Base-by-base conservation (phyloP, 1,140 invertebrate species). In the Harlomillsia oculata region DNA sequence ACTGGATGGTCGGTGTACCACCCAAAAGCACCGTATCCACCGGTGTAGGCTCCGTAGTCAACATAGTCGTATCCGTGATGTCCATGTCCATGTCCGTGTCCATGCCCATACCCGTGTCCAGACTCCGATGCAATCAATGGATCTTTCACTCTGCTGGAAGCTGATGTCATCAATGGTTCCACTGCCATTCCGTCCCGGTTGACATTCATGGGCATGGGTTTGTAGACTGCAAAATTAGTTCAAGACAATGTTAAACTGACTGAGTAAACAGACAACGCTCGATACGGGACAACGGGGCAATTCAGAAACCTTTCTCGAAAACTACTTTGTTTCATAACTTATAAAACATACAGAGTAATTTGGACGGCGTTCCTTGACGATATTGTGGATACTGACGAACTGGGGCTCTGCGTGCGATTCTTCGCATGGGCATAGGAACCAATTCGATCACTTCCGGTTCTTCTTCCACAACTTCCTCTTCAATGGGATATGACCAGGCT, bases 11-110 rank as follows among this genome's bases (percentile, higher is more conserved):
- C 59, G 4, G 67, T 56, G 56, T 67, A 67, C 67, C 67, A 68
- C 8, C 69, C 68, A 45, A 68, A 69, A 30, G 66, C 66, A 4
- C 69, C 69, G 37, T 67, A 63, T 20, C 66, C 66, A 6, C 68
- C 69, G 16, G 68, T 69, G 65, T 69, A 68, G 18, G 68, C 69
- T 49, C 69, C 69, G 53, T 69, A 69, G 52, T 69, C 69, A 14
- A 68, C 69, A 39, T 68, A 63, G 39, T 69, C 66, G 21, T 60
- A 62, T 30, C 39, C 48, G 18, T 53, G 43, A 11, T 44, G 39
- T 25, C 32, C 40, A 28, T 57, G 54, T 21, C 59, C 54, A 32
- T 53, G 30, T n/a, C n/a, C n/a, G n/a, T n/a, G n/a, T n/a, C n/a
- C n/a, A n/a, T n/a, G n/a, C n/a, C n/a, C n/a, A n/a, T n/a, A n/a